Evolutionary conservation across 2,888 invertebrate genomes (phyloP).

Genomic region (Lepeophtheirus nordmannii): DNA sequence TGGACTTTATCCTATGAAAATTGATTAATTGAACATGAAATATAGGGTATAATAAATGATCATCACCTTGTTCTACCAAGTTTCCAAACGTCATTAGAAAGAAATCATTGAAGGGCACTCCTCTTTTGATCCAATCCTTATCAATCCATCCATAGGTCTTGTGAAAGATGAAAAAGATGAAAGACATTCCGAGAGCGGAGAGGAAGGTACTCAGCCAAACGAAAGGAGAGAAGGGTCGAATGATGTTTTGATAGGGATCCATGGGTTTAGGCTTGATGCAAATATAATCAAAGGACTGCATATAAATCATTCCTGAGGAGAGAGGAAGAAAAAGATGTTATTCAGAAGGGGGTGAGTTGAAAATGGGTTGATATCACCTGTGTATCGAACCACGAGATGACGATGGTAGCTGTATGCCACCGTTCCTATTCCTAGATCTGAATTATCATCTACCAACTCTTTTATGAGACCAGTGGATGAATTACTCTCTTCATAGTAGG

Average conservation of each 20-base stretch:
- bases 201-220: neutral
- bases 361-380: neutral
- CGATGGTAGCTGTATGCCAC: neutral
- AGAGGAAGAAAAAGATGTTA: too few relatives aligned
- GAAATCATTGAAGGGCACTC: neutral
- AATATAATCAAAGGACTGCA: slow-evolving; percentile 3
- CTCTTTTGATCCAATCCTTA: neutral
- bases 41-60: too few relatives aligned
- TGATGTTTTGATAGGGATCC: neutral
- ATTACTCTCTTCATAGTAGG: neutral
- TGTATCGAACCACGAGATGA: slow-evolving; percentile 1
- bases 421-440: neutral
- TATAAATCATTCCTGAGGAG: neutral
- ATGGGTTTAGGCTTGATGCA: neutral
- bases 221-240: neutral
- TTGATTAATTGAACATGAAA: too few relatives aligned
- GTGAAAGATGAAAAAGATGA: neutral
- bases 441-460: neutral
- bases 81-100: slow-evolving; percentile 1
- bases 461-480: neutral
- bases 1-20: too few relatives aligned
- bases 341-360: too few relatives aligned
- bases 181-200: neutral
- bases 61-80: neutral
- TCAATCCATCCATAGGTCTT: neutral